phyloP scores from a whole-genome alignment of 2,113 vertebrate genomes.

The Rhabdomys dilectus region DNA sequence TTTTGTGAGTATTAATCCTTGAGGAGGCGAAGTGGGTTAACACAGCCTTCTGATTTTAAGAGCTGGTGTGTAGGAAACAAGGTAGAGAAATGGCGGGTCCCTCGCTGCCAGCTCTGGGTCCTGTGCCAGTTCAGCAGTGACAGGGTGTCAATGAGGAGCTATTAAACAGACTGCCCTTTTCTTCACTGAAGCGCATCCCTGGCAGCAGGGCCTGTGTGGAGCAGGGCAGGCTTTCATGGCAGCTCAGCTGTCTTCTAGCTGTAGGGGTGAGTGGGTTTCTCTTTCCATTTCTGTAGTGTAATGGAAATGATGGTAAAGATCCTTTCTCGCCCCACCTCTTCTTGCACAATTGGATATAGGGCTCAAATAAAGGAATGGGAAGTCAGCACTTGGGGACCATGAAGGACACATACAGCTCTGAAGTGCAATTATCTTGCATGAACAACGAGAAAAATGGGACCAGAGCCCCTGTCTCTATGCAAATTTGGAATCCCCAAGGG shows the following conservation, averaged over 20 bases:
- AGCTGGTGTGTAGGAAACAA: constrained; percentile 71
- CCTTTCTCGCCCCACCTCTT: not conserved
- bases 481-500: constrained; percentile 24
- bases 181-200: constrained; percentile 78
- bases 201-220: constrained; percentile 66
- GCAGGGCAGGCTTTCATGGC: constrained; percentile 76
- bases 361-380: not conserved
- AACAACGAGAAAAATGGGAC: not conserved
- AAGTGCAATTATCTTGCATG: not conserved
- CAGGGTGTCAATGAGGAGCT: constrained; percentile 82
- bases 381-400: not conserved
- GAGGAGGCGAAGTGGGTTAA: constrained; percentile 54
- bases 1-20: not conserved
- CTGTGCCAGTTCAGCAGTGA: constrained; percentile 79
- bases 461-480: not conserved
- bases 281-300: constrained; percentile 43
- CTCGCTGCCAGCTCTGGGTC: constrained; percentile 75
- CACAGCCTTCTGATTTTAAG: constrained; percentile 62
- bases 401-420: not conserved
- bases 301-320: not conserved
- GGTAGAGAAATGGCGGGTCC: constrained; percentile 62
- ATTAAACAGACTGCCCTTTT: constrained; percentile 86
- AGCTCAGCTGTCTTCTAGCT: constrained; percentile 79
- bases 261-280: constrained; percentile 61
- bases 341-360: not conserved